Evolutionary conservation across 2,888 invertebrate genomes (phyloP), one percentile per base, ranked within the genome.

Genomic region (Synanthedon andrenaeformis): DNA sequence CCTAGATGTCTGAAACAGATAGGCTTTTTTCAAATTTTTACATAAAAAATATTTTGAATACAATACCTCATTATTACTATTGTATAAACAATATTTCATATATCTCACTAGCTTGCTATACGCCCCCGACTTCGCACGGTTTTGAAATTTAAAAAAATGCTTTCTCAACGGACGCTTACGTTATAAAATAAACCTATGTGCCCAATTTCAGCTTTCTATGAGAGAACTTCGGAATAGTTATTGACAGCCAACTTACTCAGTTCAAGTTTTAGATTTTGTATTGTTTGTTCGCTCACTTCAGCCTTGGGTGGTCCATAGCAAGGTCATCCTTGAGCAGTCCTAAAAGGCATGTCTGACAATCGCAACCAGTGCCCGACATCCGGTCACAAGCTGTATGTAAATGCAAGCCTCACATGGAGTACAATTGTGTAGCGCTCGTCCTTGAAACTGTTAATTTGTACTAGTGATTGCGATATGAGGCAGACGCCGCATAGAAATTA

Each of bases 301-400:
- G 42, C 54, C 56, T 51, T 61, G 63, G 65, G 66, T 69, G 69
- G 69, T 70, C 67, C 50, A n/a, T 19, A 51, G 54, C 56, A 55
- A 64, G 64, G 65, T 58, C 64, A 65, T 56, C 62, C 62, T 62
- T 63, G 62, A 59, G 56, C 61, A 60, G 56, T 60, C 57, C 56
- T 55, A 66, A 45, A 45, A 45, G 45, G 13, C 78, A 75, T 74
- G 76, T 70, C 71, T 68, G 68, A 68, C 72, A 68, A 52, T 55
- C 57, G 53, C 50, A 73, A 74, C 69, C 75, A 75, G 70, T 74
- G 71, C 67, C 69, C 67, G 64, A 66, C 74, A 78, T 84, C 83
- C 83, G 82, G 82, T 70, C 79, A 65, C 70, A 72, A 70, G 67
- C 62, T 57, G 70, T 76, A 83, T 85, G 82, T 75, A 76, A 84